Base-by-base conservation (phyloP, 1,140 invertebrate genomes). In the Procambarus virginalis region DNA sequence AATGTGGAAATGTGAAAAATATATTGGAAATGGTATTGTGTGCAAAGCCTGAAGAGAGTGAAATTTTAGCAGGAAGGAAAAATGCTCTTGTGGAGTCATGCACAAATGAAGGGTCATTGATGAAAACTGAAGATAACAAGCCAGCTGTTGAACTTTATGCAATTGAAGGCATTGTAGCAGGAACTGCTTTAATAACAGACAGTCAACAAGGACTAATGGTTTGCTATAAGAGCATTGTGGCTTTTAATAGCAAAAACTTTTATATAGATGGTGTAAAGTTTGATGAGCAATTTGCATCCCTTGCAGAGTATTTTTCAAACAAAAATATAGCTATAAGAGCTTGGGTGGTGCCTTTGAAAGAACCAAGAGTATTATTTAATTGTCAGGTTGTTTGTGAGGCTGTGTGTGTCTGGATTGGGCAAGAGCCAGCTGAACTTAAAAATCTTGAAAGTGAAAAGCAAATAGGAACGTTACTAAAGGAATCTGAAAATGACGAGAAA, bases 251-350 rank as follows among this genome's bases (percentile, higher is more conserved):
- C 49, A 55, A 88, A 34, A 81, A 22, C 48, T 70, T 88, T 48
- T 88, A 88, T 75, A n/a, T 88, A n/a, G 17, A 80, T 88, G 86
- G 86, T 20, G 68, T 81, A 46, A 88, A 82, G 45, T 88, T 88
- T 34, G 77, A 45, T 12, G 55, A 58, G 3, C 80, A 58, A 75
- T 2, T 34, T 6, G 17, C 12, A n/a, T 81, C 46, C 45, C 51
- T 88, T 22, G 9, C n/a, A 48, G 68, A 88, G 2, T 81, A 55
- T 45, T 81, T 60, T 48, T 34, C 45, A 22, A 48, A 51, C 10
- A 68, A n/a, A 20, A 68, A 88, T 34, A 58, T 82, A 22, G 17
- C n/a, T 73, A 49, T 88, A 20, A 70, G 22, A 82, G 86, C 78
- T 45, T 73, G 46, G 78, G 60, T 81, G 51, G 78, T 88, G 48